These are phyloP conservation scores for Hemiscyllium ocellatum DNA, from an alignment of 2,113 vertebrate genomes.

Conservation along the genomic window DNA sequence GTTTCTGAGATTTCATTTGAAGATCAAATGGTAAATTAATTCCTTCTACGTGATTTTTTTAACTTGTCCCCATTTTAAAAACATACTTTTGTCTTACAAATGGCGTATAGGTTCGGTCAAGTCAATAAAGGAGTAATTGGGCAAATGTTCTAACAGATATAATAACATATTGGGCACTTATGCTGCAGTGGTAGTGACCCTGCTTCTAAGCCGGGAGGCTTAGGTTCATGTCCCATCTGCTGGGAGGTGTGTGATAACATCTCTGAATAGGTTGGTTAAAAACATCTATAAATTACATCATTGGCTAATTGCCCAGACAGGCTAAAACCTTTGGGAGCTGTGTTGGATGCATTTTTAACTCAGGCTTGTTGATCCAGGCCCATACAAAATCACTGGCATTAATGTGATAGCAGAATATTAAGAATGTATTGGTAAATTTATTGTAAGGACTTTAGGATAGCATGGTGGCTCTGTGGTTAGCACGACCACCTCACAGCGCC, in stretches of 20 bases:
- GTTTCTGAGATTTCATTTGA: neutral
- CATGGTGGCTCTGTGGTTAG: no score
- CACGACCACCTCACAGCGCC: no score
- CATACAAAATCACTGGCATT: neutral
- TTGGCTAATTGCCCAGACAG: neutral
- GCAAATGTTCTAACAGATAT: slow-evolving; percentile 5
- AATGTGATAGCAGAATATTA: neutral
- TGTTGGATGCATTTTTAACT: neutral
- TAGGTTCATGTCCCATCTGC: no score
- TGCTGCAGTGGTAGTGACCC: no score
- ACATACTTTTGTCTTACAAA: neutral
- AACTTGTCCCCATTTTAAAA: neutral
- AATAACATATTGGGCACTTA: no score
- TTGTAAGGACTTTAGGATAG: neutral
- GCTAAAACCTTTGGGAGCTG: neutral
- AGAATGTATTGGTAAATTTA: neutral
- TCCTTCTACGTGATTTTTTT: neutral
- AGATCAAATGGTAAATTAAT: neutral
- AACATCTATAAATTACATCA: neutral
- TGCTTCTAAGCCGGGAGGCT: no score
- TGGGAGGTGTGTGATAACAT: no score
- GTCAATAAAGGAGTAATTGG: neutral
- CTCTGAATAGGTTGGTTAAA: no score
- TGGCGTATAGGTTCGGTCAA: neutral
- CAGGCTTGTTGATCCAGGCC: neutral